These are phyloP conservation scores for Laothoe populi DNA, from an alignment of 2,888 invertebrate species.

Conservation along the genomic window DNA sequence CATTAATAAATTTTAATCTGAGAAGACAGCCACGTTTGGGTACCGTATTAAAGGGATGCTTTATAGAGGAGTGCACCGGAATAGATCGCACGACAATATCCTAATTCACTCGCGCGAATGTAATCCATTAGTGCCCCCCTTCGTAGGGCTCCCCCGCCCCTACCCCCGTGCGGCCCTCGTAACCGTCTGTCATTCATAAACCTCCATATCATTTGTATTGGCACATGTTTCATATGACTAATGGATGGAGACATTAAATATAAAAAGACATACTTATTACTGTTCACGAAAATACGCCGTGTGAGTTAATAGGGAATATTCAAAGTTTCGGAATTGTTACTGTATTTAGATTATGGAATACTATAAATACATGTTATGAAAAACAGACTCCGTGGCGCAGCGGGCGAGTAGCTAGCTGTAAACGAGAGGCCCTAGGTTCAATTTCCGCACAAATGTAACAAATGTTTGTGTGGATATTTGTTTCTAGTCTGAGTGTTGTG, in stretches of 20 bases:
- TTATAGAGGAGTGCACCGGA: conserved; percentile 80
- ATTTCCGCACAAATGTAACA: no score
- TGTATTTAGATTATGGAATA: background rate
- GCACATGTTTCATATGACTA: conserved; percentile 84
- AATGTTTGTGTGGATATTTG: no score
- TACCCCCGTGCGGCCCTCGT: conserved; percentile 35
- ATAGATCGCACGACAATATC: conserved; percentile 83
- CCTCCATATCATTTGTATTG: conserved; percentile 84
- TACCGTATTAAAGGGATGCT: conserved; percentile 52
- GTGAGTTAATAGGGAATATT: background rate
- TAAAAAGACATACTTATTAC: conserved; percentile 68
- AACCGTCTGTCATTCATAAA: conserved; percentile 81
- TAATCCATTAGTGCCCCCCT: conserved; percentile 81
- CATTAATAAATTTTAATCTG: conserved; percentile 23
- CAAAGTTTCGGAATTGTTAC: background rate
- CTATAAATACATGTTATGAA: background rate
- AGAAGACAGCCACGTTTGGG: conserved; percentile 10
- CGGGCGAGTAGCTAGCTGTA: no score
- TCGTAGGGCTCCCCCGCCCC: conserved; percentile 44
- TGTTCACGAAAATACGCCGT: conserved; percentile 52
- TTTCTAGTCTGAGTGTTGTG: no score
- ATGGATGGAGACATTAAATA: conserved; percentile 78
- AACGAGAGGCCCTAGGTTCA: no score
- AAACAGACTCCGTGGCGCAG: no score
- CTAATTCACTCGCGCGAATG: conserved; percentile 84